Base-by-base conservation (phyloP, 2,797 vertebrate genomes). In the Spinibarbus caldwelli region DNA sequence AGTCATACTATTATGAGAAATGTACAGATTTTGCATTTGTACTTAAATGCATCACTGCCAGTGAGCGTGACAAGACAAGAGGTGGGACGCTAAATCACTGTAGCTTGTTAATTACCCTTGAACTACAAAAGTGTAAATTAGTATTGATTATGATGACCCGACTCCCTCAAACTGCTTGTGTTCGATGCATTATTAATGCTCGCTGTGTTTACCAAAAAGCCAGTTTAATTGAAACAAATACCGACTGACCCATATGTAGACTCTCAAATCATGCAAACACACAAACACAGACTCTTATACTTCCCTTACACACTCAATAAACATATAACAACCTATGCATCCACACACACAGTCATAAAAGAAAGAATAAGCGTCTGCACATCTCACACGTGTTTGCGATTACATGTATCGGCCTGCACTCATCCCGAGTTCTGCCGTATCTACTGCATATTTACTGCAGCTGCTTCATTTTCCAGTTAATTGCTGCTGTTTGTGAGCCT, bases 31-130 rank as follows among this genome's bases (percentile, higher is more conserved):
- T 41, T 14, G 17, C 29, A 14, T n/a, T 73, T 59, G 6, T 15
- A 29, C 34, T 14, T 9, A 49, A 82, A 23, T 17, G 6, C n/a
- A 64, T 29, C 21, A 21, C 14, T 11, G 6, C n/a, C 34, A 52
- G 59, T 73, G 6, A 57, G 57, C 45, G 73, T 82, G 78, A 72
- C 68, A 23, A 57, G 76, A 70, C 45, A 45, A 45, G 71, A 72
- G 78, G 72, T 70, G 67, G 36, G 79, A 72, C 17, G 34, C 85
- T 88, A 87, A 90, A 86, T 89, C 64, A 76, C 59, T 26, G 72
- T 85, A 79, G 84, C 79, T 87, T 76, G 85, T 88, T 89, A 88
- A 90, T 91, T 89, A 87, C 73, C 45, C 43, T 62, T 85, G 62
- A 82, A 68, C 76, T 79, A 86, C 85, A 86, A 87, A 88, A 86